Percentiles rank a stretch among this genome's conserved stretches.
Evolutionary conservation across 1,140 invertebrate genomes (phyloP).

Genomic region (Drosophila eugracilis): DNA sequence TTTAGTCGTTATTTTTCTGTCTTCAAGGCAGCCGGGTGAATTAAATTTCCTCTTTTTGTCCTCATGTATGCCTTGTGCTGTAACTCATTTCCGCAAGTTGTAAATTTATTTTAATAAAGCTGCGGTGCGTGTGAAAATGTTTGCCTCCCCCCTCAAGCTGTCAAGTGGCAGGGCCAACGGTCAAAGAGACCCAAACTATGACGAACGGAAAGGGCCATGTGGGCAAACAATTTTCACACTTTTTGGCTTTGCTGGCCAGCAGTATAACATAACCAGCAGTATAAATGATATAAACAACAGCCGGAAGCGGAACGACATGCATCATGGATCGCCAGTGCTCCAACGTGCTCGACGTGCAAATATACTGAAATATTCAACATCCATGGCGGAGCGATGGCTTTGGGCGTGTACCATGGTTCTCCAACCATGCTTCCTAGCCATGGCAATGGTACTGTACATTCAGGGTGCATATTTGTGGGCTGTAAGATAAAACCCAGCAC

Average conservation of each 20-base stretch:
- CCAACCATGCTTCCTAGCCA: constrained; percentile 43
- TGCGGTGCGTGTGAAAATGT: constrained; percentile 52
- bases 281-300: constrained; percentile 65
- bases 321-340: constrained; percentile 15
- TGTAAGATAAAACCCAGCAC: constrained; percentile 27
- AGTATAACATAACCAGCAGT: too few species aligned
- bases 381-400: background rate
- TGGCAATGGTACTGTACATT: constrained; percentile 26
- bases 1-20: constrained; percentile 54
- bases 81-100: constrained; percentile 60
- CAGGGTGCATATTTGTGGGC: constrained; percentile 16
- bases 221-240: constrained; percentile 63
- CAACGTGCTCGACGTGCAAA: constrained; percentile 39
- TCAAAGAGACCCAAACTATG: constrained; percentile 26
- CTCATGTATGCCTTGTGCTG: constrained; percentile 47
- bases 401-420: constrained; percentile 1
- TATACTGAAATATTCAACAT: constrained; percentile 64
- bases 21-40: constrained; percentile 14
- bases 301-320: constrained; percentile 30
- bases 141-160: constrained; percentile 2
- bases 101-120: constrained; percentile 68
- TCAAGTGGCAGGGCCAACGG: constrained; percentile 28
- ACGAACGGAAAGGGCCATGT: constrained; percentile 28
- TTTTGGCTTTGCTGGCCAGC: constrained; percentile 52
- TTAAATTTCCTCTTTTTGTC: constrained; percentile 46